Evolutionary conservation across 2,888 invertebrate genomes (phyloP).

Genomic region (Capitulum mitella): DNA sequence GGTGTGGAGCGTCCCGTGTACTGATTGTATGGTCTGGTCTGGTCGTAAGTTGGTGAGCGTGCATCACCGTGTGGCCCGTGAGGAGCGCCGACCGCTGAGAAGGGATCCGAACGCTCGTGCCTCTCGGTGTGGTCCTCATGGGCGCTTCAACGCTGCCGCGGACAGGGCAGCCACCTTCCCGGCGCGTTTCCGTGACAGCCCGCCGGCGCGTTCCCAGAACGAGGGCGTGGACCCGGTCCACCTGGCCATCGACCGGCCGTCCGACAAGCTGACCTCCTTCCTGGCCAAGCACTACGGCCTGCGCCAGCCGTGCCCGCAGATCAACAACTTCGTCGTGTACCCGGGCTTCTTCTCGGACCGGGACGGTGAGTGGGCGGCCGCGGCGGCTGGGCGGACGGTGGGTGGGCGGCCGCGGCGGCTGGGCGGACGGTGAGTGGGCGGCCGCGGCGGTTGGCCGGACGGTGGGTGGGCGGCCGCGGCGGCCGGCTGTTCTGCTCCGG

Average conservation of each 20-base stretch:
- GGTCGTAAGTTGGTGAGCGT: too few species aligned
- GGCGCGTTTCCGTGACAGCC: too few species aligned
- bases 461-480: neutral
- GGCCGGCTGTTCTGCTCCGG: too few species aligned
- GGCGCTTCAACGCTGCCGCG: too few species aligned
- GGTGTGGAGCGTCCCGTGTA: too few species aligned
- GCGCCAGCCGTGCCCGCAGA: constrained; percentile 63
- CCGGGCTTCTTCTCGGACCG: constrained; percentile 60
- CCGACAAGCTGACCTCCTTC: constrained; percentile 77
- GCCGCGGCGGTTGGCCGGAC: neutral
- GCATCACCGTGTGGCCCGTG: too few species aligned
- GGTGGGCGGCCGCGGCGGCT: neutral
- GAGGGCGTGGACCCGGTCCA: constrained; percentile 60
- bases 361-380: neutral
- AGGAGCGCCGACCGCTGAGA: too few species aligned
- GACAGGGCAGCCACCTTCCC: too few species aligned
- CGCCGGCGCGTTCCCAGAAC: constrained; percentile 49
- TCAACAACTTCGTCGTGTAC: constrained; percentile 81
- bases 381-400: neutral
- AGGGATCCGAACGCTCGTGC: too few species aligned
- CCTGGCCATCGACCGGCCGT: constrained; percentile 88
- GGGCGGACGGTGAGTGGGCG: neutral
- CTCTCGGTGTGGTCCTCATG: too few species aligned
- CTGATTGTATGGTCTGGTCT: too few species aligned
- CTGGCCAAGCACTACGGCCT: constrained; percentile 72